phyloP scores from a whole-genome alignment of 2,888 invertebrate species.

The Tipula unca region DNA sequence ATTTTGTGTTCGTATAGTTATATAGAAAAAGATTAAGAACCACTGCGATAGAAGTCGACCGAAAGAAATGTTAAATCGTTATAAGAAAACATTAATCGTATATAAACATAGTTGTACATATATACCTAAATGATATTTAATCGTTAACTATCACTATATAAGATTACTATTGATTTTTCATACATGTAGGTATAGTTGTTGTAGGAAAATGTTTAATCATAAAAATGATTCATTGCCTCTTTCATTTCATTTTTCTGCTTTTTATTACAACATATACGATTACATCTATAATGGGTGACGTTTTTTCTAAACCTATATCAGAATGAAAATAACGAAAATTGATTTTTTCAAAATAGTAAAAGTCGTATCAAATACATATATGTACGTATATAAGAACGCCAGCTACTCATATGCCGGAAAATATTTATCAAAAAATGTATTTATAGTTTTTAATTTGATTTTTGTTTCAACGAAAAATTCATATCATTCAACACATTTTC shows the following conservation, averaged over 20 bases:
- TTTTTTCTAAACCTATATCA: not conserved
- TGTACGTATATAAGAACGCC: not conserved
- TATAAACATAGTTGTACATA: too few relatives aligned
- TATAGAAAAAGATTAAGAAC: too few relatives aligned
- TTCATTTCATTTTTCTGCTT: not conserved
- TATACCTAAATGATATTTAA: not conserved
- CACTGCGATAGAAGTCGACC: too few relatives aligned
- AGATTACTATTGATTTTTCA: not conserved
- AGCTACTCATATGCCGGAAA: slow-evolving; percentile 3
- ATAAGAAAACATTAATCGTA: too few relatives aligned
- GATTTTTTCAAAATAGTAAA: not conserved
- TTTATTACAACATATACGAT: not conserved
- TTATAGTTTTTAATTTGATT: slow-evolving; percentile 1
- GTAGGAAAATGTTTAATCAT: too few relatives aligned
- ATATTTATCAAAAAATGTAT: not conserved
- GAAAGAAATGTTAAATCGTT: too few relatives aligned
- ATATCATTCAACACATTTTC: not conserved
- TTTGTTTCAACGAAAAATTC: not conserved
- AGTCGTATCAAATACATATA: not conserved
- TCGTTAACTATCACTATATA: not conserved
- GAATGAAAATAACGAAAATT: not conserved
- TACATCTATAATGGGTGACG: not conserved
- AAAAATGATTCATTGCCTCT: too few relatives aligned
- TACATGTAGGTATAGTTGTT: not conserved
- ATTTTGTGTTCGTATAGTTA: too few relatives aligned